Base-by-base conservation (phyloP, 2,113 vertebrate genomes). In the Diadophis punctatus region DNA sequence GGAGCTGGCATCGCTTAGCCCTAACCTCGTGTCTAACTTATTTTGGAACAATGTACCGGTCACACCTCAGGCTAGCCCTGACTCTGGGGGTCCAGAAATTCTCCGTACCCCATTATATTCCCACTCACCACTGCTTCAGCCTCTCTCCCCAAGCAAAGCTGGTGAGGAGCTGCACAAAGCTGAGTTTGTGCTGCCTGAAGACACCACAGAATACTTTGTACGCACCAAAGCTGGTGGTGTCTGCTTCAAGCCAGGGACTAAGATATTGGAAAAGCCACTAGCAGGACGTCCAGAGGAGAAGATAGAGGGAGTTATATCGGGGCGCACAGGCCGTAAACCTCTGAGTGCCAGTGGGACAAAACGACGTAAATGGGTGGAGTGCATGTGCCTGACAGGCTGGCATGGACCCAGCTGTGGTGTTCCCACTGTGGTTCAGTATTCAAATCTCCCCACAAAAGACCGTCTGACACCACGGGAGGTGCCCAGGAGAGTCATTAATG, bases 371-470 rank as follows among this genome's bases (percentile, higher is more conserved):
- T 98, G 99, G 97, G 99, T 99, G 52, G 99, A 99, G 95, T 99
- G 99, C 0, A 97, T 99, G 80, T 99, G 99, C 92, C 98, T 98
- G 87, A 98, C 99, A 0, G 99, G 99, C 23, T 99, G 99, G 99
- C 99, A 99, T 0, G 99, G 99, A 23, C 99, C 99, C 20, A 99
- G 99, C 97, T 99, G 99, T 0, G 99, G 99, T 0, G 99, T 99
- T 68, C 99, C 99, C 94, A 99, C 99, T 0, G 99, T 99, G 97
- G 99, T 99, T 90, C 98, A 99, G 95, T 98, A 99, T 97, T 99
- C 99, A 94, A 99, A 99, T 93, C 98, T 99, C 95, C 99, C 99
- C 90, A 99, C 99, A 60, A 99, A 99, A 97, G 99, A 99, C 95
- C 97, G 99, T 4, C 98, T 99, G 1, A 97, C 97, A 8, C 99